These are phyloP conservation scores for Benthosema pterotum DNA, from an alignment of 2,797 vertebrate genomes.

Conservation along the genomic window DNA sequence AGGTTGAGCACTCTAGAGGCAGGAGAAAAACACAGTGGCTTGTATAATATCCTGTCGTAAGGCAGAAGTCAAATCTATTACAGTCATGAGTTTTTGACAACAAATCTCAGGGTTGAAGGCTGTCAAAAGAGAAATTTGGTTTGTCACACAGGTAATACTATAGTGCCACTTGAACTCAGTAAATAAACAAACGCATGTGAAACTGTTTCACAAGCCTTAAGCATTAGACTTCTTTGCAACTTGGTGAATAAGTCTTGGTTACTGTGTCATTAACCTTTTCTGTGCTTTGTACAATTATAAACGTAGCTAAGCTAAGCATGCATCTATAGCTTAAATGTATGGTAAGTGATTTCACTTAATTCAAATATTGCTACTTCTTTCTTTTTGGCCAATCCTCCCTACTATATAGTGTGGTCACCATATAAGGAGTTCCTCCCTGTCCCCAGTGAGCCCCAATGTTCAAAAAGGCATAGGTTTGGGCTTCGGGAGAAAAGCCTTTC, in stretches of 20 bases:
- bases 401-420: no score
- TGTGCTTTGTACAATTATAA: no score
- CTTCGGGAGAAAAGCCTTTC: no score
- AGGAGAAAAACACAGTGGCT: conserved; percentile 53
- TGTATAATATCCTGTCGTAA: conserved; percentile 68
- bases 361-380: no score
- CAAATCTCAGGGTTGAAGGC: conserved; percentile 18
- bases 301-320: no score
- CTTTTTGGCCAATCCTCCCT: no score
- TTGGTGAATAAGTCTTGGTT: background rate
- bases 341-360: no score
- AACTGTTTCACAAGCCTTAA: conserved; percentile 13
- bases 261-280: conserved; percentile 1
- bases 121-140: conserved; percentile 23
- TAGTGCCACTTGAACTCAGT: conserved; percentile 12
- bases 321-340: background rate
- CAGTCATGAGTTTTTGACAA: conserved; percentile 34
- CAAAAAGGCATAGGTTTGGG: no score
- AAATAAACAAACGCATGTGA: background rate
- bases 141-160: conserved; percentile 27
- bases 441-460: no score
- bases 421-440: no score
- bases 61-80: conserved; percentile 50
- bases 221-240: background rate
- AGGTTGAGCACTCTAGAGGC: conserved; percentile 65